phyloP scores from a whole-genome alignment of 1,140 invertebrate genomes.

The Hetaerina americana region DNA sequence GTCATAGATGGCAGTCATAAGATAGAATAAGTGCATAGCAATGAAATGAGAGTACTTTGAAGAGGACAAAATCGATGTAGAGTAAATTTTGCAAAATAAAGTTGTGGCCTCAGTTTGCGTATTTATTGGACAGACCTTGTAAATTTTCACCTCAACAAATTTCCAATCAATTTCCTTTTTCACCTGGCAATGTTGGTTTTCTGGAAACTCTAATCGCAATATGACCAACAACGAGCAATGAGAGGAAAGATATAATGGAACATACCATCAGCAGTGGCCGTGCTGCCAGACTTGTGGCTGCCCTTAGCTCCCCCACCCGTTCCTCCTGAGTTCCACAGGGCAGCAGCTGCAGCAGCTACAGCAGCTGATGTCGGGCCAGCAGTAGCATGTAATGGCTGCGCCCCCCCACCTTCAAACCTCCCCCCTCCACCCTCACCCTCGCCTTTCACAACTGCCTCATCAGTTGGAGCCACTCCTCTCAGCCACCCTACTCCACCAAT shows the following conservation, averaged over 20 bases:
- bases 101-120: too few species aligned
- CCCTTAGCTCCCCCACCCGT: constrained; percentile 24
- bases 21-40: too few species aligned
- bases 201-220: too few species aligned
- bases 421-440: background rate
- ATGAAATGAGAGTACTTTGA: too few species aligned
- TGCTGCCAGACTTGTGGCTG: constrained; percentile 39
- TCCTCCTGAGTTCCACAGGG: constrained; percentile 18
- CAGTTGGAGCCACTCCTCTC: background rate
- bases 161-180: too few species aligned
- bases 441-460: background rate
- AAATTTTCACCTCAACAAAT: too few species aligned
- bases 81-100: too few species aligned
- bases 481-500: background rate
- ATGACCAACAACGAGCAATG: background rate
- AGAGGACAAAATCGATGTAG: too few species aligned
- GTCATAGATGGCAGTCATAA: too few species aligned
- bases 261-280: constrained; percentile 46
- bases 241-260: constrained; percentile 11
- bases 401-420: background rate
- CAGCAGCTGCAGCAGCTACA: constrained; percentile 20
- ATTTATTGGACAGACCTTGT: too few species aligned
- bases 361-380: constrained; percentile 6
- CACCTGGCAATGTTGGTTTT: too few species aligned
- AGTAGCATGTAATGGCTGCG: background rate